Base-by-base conservation (phyloP, 2,113 vertebrate species). In the Polyodon spathula region DNA sequence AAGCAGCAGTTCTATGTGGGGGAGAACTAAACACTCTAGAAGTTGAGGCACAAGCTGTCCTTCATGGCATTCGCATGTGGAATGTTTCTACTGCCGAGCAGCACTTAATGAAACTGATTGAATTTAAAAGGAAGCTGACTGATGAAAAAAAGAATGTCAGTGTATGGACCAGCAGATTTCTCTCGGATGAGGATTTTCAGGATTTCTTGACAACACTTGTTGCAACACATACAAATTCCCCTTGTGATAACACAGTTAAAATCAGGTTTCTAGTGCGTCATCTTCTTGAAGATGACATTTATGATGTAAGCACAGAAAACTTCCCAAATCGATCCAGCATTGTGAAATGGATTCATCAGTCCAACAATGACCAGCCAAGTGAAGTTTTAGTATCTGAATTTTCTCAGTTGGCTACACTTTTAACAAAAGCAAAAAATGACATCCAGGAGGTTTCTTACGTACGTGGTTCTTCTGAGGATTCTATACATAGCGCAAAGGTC, bases 111-210 rank as follows among this genome's bases (percentile, higher is more conserved):
- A 15, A 0, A 0, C 2, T 85, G 39, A 37, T 58, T 6, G 8
- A 66, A 0, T 65, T 83, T 4, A 84, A 73, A 68, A 57, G 71
- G 51, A 7, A 4, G 0, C 54, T 79, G 27, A 66, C 0, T 1
- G 57, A 73, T 3, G 73, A 66, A 67, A 52, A 37, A 8, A 41
- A 56, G 14, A 59, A 43, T 37, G 66, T 62, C 8, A 68, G 61
- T 0, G 48, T 37, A 40, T 86, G 81, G 84, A 67, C 66, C 59
- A 67, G 69, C 0, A 4, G 56, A 1, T 85, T 78, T 50, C 81
- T 86, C 42, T 72, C 67, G 0, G 58, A 80, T 14, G 52, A 11
- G 4, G 17, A n/a, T 0, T 50, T 85, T 44, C 78, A 82, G 39
- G 51, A 75, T 56, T 70, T 82, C 27, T 27, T 27, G 27, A 27